Evolutionary conservation across 1,140 invertebrate genomes (phyloP).

Genomic region (Rhysida immarginata): DNA sequence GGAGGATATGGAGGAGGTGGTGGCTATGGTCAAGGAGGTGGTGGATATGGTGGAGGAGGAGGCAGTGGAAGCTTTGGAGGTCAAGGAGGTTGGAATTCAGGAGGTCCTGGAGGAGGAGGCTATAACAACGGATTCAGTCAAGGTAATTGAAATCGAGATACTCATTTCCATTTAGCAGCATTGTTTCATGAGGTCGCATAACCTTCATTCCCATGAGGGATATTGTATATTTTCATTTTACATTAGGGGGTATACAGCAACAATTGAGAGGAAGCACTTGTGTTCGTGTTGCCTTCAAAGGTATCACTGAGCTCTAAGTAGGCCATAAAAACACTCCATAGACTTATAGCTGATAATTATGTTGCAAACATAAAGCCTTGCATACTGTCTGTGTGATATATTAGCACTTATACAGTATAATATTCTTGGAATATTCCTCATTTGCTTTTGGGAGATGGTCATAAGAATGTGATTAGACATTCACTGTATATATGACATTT

Average conservation of each 20-base stretch:
- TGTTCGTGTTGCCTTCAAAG: too few species aligned
- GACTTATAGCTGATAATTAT: too few species aligned
- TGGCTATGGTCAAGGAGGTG: background rate
- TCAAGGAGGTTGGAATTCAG: background rate
- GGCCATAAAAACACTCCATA: too few species aligned
- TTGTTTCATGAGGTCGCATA: background rate
- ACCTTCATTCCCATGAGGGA: background rate
- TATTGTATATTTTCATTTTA: background rate
- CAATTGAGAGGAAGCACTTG: too few species aligned
- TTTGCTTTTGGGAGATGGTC: too few species aligned
- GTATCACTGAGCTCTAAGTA: too few species aligned
- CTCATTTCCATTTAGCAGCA: background rate
- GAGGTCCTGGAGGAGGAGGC: background rate
- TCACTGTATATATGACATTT: background rate
- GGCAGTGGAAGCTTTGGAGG: background rate
- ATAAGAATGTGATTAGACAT: background rate
- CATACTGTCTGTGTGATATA: too few species aligned
- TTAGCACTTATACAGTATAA: too few species aligned
- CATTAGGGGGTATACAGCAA: too few species aligned
- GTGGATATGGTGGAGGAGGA: background rate
- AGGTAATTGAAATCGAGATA: background rate
- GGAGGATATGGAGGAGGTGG: too few species aligned
- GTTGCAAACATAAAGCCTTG: too few species aligned
- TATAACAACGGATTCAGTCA: background rate
- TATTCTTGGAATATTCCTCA: too few species aligned